Conservation (phyloP, 2,888 invertebrate species). For the Eupsilia transversa region DNA sequence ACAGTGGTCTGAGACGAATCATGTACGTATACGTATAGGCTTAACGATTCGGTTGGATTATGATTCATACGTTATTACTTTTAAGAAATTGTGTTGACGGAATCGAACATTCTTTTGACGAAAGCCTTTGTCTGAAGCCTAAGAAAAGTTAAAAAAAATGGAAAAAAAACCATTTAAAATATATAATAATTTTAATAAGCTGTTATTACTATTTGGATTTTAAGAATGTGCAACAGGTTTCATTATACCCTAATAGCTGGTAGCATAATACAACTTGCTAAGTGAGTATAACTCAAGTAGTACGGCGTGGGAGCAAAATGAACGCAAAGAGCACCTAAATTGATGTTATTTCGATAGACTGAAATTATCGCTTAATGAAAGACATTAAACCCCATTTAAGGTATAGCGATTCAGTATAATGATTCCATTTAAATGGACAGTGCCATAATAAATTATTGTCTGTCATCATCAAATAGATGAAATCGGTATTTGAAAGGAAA, state of each 20-base stretch:
- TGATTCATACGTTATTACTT: conserved; percentile 74
- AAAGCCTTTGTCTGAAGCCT: conserved; percentile 53
- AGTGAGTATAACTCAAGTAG: conserved; percentile 37
- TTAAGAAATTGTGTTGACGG: conserved; percentile 69
- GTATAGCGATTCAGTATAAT: conserved; percentile 71
- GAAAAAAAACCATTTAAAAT: background rate
- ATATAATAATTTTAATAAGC: background rate
- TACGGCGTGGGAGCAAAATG: conserved; percentile 71
- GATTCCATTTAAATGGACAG: conserved; percentile 70
- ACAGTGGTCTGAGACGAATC: conserved; percentile 73
- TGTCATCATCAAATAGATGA: conserved; percentile 72
- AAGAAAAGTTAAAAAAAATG: background rate
- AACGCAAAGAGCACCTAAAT: conserved; percentile 67
- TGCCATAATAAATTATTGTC: conserved; percentile 71
- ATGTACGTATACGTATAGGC: conserved; percentile 57
- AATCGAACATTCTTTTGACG: conserved; percentile 61
- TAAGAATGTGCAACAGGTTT: conserved; percentile 4
- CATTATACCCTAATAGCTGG: background rate
- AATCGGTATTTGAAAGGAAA: conserved; percentile 73
- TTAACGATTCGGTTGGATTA: conserved; percentile 72
- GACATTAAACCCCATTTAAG: conserved; percentile 74
- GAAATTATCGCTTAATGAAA: conserved; percentile 71
- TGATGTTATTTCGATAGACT: conserved; percentile 72
- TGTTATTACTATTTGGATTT: background rate
- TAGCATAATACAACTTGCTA: background rate